A percentile compares a stretch with the other conserved stretches of the same genome.
These are phyloP conservation scores for Thaumetopoea pityocampa DNA, from an alignment of 1,140 invertebrate species.

Conservation along the genomic window DNA sequence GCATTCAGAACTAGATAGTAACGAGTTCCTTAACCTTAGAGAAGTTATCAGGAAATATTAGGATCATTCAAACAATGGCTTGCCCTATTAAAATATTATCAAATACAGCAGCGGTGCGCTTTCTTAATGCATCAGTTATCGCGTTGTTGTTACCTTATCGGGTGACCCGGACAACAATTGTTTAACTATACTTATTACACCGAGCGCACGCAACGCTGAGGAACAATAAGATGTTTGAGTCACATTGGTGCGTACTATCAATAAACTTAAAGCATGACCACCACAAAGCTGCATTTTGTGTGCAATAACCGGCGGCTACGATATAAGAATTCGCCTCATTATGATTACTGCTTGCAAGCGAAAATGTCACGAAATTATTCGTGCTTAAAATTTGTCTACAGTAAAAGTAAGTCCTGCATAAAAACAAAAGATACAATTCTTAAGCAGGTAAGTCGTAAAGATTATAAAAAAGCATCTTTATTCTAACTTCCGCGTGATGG, in stretches of 20 bases:
- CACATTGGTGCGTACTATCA: neutral
- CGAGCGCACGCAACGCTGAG: slow-evolving; percentile 2
- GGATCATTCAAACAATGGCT: slow-evolving; percentile 30
- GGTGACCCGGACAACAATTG: slow-evolving; percentile 41
- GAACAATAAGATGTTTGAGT: slow-evolving; percentile 3
- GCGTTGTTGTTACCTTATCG: slow-evolving; percentile 41
- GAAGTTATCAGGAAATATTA: slow-evolving; percentile 43
- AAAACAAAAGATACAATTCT: too few species aligned
- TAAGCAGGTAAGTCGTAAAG: too few species aligned
- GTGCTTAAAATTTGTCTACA: too few species aligned
- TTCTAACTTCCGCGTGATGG: too few species aligned
- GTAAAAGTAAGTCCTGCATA: too few species aligned
- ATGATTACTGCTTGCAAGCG: too few species aligned
- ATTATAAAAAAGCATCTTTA: too few species aligned
- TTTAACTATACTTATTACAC: slow-evolving; percentile 18
- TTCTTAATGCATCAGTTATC: slow-evolving; percentile 55
- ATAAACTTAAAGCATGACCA: too few species aligned
- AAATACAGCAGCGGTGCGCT: slow-evolving; percentile 34
- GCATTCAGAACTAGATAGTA: slow-evolving; percentile 33
- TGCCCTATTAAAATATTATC: slow-evolving; percentile 23
- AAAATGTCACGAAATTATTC: too few species aligned
- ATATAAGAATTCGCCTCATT: too few species aligned
- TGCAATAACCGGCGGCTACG: too few species aligned
- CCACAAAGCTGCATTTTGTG: too few species aligned
- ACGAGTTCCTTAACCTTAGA: slow-evolving; percentile 56